Base-by-base conservation (phyloP, 2,113 vertebrate genomes). In the Petrocephalus microphthalmus region DNA sequence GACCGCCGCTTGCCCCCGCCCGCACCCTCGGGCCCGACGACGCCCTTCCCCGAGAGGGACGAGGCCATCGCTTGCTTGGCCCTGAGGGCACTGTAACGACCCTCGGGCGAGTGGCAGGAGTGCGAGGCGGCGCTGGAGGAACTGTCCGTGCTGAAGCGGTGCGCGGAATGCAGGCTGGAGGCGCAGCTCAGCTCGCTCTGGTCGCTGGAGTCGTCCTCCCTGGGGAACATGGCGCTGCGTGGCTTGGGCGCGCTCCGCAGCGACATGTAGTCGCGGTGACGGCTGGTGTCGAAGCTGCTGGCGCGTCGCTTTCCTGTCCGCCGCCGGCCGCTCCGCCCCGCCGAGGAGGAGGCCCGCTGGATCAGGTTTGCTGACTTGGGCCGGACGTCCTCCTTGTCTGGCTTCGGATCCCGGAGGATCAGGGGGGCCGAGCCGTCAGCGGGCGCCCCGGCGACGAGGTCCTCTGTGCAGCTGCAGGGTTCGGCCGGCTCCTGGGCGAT, bases 221-320 rank as follows among this genome's bases (percentile, higher is more conserved):
- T 96, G 91, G 96, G 95, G 89, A 98, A 98, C 22, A 96, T 94
- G 71, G 97, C 96, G 87, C 97, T 97, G 87, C 96, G 97, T 82
- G 97, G 98, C 94, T 99, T 98, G 90, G 97, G 96, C 89, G 97
- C 93, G 4, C 96, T 95, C 82, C 97, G 96, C 90, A 97, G 92
- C 10, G 96, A 96, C 89, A 97, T 92, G 60, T 97, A 97, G 94
- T 99, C 98, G 92, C 97, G 95, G 89, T 97, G 98, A 67, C 97
- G 97, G 91, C 97, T 97, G n/a, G 97, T 96, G 47, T 99, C 98
- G 54, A 99, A 99, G 92, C 98, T 99, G 94, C 98, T 99, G 37
- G 98, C 98, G 56, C 98, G 96, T 90, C 99, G 99, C 94, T 99
- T 99, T 49, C 97, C 96, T 33, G 95, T 94, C 88, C 97, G 95